Base-by-base conservation (phyloP, 2,888 invertebrate species). In the Lymantria monacha region DNA sequence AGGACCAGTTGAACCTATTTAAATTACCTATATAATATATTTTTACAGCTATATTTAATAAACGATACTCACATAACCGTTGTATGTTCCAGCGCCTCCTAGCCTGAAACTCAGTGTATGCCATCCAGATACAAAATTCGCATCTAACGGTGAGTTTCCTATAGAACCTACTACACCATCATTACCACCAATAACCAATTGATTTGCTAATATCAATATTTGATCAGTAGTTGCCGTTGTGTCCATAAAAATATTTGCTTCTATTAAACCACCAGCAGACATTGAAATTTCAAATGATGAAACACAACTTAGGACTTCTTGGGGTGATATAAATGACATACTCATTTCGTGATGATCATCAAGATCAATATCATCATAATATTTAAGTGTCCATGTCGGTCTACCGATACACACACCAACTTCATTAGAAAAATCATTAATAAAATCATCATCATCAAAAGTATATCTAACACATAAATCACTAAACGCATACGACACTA, bases 231-330 rank as follows among this genome's bases (percentile, higher is more conserved):
- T 0, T 7, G 49, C 46, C 0, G 15, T 30, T 7, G 74, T 63
- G 10, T 72, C 58, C 69, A 83, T 73, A 46, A 62, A 81, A 9
- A 80, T 48, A 41, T 72, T 70, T 1, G 79, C 63, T 72, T 85
- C 79, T 3, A 86, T 42, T 11, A 46, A 36, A 12, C 84, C 84
- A 8, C 55, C 55, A 9, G 63, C 51, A 2, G 65, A 43, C 72
- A 84, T 72, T 0, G 59, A 30, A 46, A 83, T 75, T 10, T 44
- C 5, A 38, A 66, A 68, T 9, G 73, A 72, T 5, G 73, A 64
- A 2, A 61, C 63, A 51, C 76, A 75, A 51, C 70, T 72, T 7
- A 63, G 44, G 0, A 0, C 0, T 0, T 37, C 0, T 43, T 30
- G 11, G 5, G 75, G 74, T 0, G 63, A 61, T 45, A 84, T 73